These are phyloP conservation scores for Babylonia areolata DNA, from an alignment of 1,140 invertebrate genomes.

Conservation along the genomic window DNA sequence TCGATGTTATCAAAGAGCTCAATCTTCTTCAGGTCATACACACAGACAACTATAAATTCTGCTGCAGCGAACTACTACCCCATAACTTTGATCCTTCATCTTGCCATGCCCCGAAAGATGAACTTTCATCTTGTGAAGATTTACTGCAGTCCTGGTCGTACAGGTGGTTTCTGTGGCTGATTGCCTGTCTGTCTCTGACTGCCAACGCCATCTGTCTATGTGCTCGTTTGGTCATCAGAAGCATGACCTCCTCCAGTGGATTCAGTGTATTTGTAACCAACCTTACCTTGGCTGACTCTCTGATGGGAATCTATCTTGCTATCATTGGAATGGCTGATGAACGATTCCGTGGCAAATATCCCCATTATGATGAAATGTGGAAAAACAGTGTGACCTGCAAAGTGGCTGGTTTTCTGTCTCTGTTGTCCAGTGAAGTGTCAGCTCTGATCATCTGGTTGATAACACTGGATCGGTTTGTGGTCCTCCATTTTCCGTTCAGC, in stretches of 20 bases:
- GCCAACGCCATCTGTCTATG: background rate
- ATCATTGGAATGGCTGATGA: background rate
- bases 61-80: background rate
- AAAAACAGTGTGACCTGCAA: background rate
- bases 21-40: background rate
- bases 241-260: background rate
- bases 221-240: background rate
- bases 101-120: constrained; percentile 17
- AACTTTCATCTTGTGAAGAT: background rate
- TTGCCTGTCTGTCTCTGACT: background rate
- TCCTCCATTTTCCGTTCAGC: constrained; percentile 24
- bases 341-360: background rate
- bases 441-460: constrained; percentile 9
- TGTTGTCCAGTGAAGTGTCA: constrained; percentile 11
- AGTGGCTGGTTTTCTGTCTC: background rate
- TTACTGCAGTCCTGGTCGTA: background rate
- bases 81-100: background rate
- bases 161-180: background rate
- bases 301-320: background rate
- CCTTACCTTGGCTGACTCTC: background rate
- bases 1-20: background rate
- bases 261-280: background rate
- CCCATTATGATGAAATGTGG: background rate
- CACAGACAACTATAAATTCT: background rate
- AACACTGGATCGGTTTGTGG: background rate